phyloP scores from a whole-genome alignment of 2,888 invertebrate species.

The Eupithecia dodoneata region DNA sequence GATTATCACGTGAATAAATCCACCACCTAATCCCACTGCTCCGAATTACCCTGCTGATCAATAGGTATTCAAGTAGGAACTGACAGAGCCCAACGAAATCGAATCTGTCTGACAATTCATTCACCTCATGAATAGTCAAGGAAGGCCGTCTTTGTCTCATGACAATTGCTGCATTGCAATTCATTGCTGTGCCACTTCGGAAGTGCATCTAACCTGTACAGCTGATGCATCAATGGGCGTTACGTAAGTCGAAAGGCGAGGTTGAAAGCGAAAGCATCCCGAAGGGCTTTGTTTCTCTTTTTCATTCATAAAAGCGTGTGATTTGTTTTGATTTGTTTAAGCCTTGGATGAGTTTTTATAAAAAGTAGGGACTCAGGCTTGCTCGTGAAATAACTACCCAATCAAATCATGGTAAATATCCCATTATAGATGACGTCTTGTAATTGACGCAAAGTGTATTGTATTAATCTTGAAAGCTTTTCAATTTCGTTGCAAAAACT shows the following conservation, averaged over 20 bases:
- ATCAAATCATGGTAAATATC: too few relatives aligned
- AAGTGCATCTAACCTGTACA: conserved; percentile 18
- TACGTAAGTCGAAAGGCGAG: conserved; percentile 33
- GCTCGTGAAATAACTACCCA: too few relatives aligned
- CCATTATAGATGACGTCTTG: too few relatives aligned
- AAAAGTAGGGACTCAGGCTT: background rate
- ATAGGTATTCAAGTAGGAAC: background rate
- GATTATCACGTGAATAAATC: background rate
- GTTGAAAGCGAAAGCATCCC: conserved; percentile 44
- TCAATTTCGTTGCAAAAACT: background rate
- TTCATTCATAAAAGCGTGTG: conserved; percentile 42
- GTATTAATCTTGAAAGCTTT: background rate
- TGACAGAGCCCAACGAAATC: conserved; percentile 24
- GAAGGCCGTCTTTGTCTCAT: conserved; percentile 46
- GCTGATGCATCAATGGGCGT: conserved; percentile 38
- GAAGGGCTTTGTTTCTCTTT: conserved; percentile 37
- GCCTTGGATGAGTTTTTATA: conserved; percentile 14
- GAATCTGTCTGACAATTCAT: conserved; percentile 44
- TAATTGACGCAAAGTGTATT: too few relatives aligned
- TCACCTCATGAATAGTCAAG: conserved; percentile 59
- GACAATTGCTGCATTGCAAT: conserved; percentile 42
- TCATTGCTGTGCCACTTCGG: conserved; percentile 34
- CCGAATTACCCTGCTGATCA: background rate
- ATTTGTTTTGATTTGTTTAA: conserved; percentile 34
- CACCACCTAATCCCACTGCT: background rate